Evolutionary conservation across 2,113 vertebrate genomes (phyloP).

Genomic region (Hipposideros armiger): DNA sequence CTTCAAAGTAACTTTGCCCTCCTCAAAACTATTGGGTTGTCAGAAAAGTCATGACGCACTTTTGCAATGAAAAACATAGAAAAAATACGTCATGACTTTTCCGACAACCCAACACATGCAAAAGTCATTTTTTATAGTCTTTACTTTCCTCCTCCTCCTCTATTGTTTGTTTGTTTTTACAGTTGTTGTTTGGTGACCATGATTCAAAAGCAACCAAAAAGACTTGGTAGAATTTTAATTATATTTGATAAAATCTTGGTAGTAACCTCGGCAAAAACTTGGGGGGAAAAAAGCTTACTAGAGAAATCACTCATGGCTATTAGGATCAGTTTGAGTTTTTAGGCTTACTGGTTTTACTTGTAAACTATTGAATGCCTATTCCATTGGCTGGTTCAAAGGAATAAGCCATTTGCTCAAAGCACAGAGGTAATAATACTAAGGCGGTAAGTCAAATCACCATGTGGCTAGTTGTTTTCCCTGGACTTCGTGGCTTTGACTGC

Average conservation of each 20-base stretch:
- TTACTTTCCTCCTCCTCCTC: fast-evolving
- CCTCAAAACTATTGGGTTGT: neutral
- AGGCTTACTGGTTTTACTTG: neutral
- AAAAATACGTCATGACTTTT: no score
- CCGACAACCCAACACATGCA: neutral
- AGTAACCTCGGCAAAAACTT: neutral
- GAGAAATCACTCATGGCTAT: neutral
- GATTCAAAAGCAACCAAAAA: conserved; percentile 1
- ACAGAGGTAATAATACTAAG: neutral
- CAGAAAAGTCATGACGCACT: no score
- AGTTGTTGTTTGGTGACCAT: neutral
- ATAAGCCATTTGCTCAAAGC: neutral
- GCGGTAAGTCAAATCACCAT: neutral
- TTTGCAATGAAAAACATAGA: no score
- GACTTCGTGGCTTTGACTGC: neutral
- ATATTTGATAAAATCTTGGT: neutral
- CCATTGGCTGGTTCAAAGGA: neutral
- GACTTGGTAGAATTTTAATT: neutral
- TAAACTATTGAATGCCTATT: neutral
- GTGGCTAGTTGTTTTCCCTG: neutral
- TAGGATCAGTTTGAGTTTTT: neutral
- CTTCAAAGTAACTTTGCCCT: neutral
- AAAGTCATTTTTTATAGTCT: neutral
- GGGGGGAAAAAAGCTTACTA: neutral
- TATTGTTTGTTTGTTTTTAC: neutral